These are phyloP conservation scores for Chelonia mydas DNA, from an alignment of 2,797 vertebrate species.

Conservation along the genomic window DNA sequence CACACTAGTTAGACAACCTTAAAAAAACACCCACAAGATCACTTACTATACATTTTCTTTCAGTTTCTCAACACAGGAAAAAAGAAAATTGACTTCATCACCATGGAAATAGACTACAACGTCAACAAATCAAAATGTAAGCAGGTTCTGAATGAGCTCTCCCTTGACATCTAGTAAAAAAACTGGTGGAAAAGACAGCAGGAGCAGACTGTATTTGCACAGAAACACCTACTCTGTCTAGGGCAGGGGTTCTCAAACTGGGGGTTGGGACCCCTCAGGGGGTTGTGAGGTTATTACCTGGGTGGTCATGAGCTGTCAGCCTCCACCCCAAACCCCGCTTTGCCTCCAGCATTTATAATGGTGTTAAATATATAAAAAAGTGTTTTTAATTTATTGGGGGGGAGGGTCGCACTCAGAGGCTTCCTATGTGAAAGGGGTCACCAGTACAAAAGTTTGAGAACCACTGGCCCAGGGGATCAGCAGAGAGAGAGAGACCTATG, in stretches of 20 bases:
- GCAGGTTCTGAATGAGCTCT: neutral
- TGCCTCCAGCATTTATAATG: too few relatives aligned
- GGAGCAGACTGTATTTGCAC: neutral
- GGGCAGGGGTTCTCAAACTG: neutral
- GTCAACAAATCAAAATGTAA: neutral
- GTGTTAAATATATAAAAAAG: too few relatives aligned
- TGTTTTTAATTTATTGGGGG: too few relatives aligned
- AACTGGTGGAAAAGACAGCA: neutral
- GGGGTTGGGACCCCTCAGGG: too few relatives aligned
- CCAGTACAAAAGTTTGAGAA: too few relatives aligned
- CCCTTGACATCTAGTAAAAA: neutral
- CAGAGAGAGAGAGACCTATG: neutral
- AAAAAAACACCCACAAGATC: neutral
- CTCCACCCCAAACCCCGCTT: too few relatives aligned
- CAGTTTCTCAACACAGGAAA: neutral
- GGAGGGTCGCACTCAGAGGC: too few relatives aligned
- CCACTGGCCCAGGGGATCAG: neutral
- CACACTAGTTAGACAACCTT: neutral
- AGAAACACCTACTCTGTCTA: neutral
- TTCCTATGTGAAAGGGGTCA: too few relatives aligned
- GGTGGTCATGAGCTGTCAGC: too few relatives aligned
- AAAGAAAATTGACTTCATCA: constrained; percentile 7
- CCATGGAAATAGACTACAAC: neutral
- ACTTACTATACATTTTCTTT: neutral
- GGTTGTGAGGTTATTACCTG: too few relatives aligned